phyloP scores from a whole-genome alignment of 2,888 invertebrate genomes.

The Meteorus cinctellus region DNA sequence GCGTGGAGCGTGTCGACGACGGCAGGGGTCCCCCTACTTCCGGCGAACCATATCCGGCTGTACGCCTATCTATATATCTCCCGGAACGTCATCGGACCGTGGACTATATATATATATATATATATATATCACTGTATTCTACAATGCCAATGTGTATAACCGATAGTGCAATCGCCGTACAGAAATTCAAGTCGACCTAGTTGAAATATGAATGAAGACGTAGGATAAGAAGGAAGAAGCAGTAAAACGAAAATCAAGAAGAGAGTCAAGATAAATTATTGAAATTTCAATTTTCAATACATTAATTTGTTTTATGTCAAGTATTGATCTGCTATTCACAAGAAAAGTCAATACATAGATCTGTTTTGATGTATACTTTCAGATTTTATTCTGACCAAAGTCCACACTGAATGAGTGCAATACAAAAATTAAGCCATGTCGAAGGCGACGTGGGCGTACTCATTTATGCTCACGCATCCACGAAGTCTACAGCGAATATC shows the following conservation, averaged over 20 bases:
- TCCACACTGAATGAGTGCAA: not conserved
- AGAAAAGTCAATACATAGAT: not conserved
- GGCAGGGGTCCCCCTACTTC: conserved; percentile 72
- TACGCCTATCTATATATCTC: conserved; percentile 63
- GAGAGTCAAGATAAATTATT: not conserved
- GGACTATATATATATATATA: conserved; percentile 49
- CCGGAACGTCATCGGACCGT: conserved; percentile 61
- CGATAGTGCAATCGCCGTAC: conserved; percentile 47
- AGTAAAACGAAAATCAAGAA: not conserved
- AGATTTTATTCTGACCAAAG: conserved; percentile 8
- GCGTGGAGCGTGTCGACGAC: conserved; percentile 71
- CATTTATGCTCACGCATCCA: conserved; percentile 57
- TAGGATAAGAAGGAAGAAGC: too few species aligned
- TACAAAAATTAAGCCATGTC: conserved; percentile 28
- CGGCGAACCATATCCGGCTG: conserved; percentile 72
- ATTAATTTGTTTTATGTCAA: too few species aligned
- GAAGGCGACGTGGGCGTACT: conserved; percentile 54
- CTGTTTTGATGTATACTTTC: not conserved
- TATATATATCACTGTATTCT: conserved; percentile 48
- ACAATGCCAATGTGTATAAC: conserved; percentile 46
- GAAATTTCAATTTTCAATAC: not conserved
- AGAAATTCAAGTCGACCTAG: conserved; percentile 19
- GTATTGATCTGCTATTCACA: too few species aligned
- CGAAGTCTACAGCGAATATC: conserved; percentile 43
- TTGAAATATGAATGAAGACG: not conserved